A percentile compares a stretch with the other conserved stretches of the same genome.
Conservation (phyloP, 1,140 invertebrate genomes). For the Brachionus sp. region DNA sequence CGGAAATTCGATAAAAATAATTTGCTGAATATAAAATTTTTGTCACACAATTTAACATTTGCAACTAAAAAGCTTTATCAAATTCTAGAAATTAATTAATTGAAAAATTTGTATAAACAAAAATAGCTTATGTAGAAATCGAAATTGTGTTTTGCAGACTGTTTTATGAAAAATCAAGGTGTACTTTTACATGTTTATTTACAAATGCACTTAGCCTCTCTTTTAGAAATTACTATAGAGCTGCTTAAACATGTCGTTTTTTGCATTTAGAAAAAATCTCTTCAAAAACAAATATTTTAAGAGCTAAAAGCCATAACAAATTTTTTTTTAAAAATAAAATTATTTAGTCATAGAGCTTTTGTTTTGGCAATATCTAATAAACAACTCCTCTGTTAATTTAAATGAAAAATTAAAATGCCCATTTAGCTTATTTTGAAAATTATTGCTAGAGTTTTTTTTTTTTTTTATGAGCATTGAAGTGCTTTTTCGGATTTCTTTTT, state of each 20-base stretch:
- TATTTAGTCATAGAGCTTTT: neutral
- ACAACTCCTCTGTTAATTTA: neutral
- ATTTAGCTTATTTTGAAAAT: neutral
- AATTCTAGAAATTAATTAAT: neutral
- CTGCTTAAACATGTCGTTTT: neutral
- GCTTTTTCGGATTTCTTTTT: neutral
- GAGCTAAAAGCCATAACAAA: neutral
- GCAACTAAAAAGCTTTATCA: no score
- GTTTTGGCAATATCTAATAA: neutral
- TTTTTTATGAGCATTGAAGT: neutral
- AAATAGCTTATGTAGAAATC: neutral
- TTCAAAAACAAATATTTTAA: neutral
- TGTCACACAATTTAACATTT: no score
- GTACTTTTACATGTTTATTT: neutral
- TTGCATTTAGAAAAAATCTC: neutral
- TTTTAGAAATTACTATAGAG: neutral
- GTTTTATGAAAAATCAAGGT: neutral
- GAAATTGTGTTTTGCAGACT: neutral
- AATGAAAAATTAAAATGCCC: neutral
- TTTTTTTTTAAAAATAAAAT: neutral
- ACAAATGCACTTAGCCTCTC: neutral
- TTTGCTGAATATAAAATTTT: no score
- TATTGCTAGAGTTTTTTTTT: neutral
- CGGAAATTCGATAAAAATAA: no score
- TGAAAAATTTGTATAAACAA: neutral